These are phyloP conservation scores for Apostichopus californicus DNA, from an alignment of 35 echinoderm and acorn worm genomes.

Conservation along the genomic window DNA sequence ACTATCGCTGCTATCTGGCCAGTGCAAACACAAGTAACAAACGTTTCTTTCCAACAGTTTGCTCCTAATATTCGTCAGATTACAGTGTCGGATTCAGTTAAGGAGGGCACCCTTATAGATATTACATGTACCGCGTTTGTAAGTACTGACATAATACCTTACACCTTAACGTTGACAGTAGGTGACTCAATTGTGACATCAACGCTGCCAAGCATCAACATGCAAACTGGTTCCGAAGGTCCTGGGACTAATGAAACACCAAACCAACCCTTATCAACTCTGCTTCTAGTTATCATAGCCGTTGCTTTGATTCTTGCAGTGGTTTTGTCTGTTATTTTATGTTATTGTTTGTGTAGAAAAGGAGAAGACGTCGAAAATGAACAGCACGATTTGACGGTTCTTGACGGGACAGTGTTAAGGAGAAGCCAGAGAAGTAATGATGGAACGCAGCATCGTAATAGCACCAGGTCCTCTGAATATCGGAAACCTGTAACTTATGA, in stretches of 20 bases:
- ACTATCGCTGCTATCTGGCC: not conserved
- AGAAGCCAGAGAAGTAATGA: not conserved
- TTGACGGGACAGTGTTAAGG: not conserved
- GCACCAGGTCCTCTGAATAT: not conserved
- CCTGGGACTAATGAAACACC: not conserved
- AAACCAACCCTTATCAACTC: not conserved
- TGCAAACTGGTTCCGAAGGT: not conserved
- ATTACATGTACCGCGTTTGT: not conserved
- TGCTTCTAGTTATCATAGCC: not conserved
- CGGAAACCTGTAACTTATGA: not conserved
- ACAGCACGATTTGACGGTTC: not conserved
- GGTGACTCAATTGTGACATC: not conserved
- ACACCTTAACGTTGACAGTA: not conserved
- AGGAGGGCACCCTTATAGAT: not conserved
- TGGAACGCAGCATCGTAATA: not conserved
- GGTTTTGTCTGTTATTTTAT: not conserved
- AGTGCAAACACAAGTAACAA: not conserved
- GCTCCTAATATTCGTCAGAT: not conserved
- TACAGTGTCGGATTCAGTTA: not conserved
- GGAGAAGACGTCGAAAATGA: not conserved
- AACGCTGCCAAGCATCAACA: not conserved
- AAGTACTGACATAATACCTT: not conserved
- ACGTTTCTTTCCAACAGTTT: not conserved
- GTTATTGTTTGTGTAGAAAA: not conserved
- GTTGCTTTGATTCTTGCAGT: not conserved